These are phyloP conservation scores for Toxotes lorentzi DNA, from an alignment of 2,797 vertebrate species.

Conservation along the genomic window DNA sequence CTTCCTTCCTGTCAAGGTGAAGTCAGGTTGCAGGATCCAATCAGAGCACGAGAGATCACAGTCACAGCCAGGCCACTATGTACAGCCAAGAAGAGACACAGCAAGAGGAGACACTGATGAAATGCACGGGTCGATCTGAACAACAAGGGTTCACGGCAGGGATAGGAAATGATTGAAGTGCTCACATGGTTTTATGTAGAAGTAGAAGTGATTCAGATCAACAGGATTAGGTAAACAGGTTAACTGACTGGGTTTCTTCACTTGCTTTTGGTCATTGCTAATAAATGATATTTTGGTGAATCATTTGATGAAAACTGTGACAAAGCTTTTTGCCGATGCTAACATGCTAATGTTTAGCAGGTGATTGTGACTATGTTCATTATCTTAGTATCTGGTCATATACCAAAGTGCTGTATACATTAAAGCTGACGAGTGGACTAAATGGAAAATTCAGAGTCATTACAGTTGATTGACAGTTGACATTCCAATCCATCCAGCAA, in stretches of 20 bases:
- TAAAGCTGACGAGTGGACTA: background rate
- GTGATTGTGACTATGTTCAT: too few species aligned
- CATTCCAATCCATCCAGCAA: background rate
- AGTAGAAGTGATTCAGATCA: background rate
- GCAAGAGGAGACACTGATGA: conserved; percentile 14
- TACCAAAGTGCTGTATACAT: background rate
- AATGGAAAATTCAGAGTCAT: too few species aligned
- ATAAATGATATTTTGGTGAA: background rate
- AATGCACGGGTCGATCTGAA: background rate
- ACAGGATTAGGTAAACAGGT: conserved; percentile 9
- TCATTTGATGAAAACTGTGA: too few species aligned
- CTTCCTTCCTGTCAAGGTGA: conserved; percentile 37
- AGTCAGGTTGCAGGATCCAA: conserved; percentile 36
- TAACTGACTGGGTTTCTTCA: background rate
- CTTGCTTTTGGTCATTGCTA: background rate
- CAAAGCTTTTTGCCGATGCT: too few species aligned
- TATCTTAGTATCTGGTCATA: too few species aligned
- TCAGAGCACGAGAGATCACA: conserved; percentile 44
- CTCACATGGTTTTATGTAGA: background rate
- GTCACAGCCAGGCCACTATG: conserved; percentile 23
- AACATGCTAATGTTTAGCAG: background rate
- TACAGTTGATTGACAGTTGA: background rate
- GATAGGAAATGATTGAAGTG: background rate
- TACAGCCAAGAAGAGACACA: conserved; percentile 32
- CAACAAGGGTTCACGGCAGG: conserved; percentile 18